Conservation (phyloP, 2,113 vertebrate species). For the Tiliqua scincoides region DNA sequence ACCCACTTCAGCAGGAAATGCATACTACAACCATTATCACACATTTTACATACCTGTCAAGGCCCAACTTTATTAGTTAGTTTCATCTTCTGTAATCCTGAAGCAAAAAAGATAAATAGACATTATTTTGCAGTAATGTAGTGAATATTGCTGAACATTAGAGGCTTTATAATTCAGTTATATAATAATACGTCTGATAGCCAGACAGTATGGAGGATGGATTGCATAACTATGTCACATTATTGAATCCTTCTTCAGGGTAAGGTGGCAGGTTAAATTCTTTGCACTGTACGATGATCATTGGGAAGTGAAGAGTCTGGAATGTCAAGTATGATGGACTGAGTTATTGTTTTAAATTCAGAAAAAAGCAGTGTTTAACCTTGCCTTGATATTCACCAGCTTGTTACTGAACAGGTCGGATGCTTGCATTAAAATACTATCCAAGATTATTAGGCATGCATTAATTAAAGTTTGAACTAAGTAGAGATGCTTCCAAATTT, state of each 20-base stretch:
- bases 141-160: not conserved
- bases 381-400: constrained; percentile 1
- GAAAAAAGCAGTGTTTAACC: not conserved
- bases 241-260: constrained; percentile 9
- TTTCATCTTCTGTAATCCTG: not conserved
- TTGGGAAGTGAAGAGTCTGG: not conserved
- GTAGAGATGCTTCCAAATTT: too few species aligned
- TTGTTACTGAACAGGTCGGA: not conserved
- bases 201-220: constrained; percentile 2
- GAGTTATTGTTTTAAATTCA: not conserved
- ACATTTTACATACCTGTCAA: not conserved
- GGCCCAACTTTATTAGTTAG: not conserved
- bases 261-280: constrained; percentile 27
- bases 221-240: not conserved
- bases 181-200: not conserved
- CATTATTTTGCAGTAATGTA: not conserved
- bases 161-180: constrained; percentile 10
- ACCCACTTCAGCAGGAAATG: not conserved
- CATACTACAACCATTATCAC: not conserved
- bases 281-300: not conserved
- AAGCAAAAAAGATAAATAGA: not conserved
- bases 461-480: too few species aligned
- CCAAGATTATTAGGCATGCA: too few species aligned
- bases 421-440: too few species aligned
- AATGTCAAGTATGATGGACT: not conserved